A percentile compares a stretch with the other conserved stretches of the same genome.
phyloP scores from a whole-genome alignment of 2,797 vertebrate genomes.

The Hoplostethus atlanticus region DNA sequence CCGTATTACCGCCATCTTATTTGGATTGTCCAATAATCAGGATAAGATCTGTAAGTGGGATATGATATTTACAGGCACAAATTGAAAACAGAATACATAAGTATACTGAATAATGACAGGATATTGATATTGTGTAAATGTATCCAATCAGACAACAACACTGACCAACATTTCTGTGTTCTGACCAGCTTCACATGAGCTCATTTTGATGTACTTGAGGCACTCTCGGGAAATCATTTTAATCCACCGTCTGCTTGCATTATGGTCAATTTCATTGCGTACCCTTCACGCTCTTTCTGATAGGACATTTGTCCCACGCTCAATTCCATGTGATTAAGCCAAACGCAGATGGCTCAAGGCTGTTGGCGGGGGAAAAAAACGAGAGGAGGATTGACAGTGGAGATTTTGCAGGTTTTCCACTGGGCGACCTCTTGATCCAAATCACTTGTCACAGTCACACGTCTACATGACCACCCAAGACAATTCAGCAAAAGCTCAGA shows the following conservation, averaged over 20 bases:
- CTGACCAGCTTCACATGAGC: neutral
- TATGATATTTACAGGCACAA: neutral
- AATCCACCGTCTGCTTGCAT: slow-evolving; percentile 54
- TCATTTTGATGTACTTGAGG: slow-evolving; percentile 17
- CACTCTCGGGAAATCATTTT: slow-evolving; percentile 40
- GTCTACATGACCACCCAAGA: slow-evolving; percentile 20
- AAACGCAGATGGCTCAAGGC: slow-evolving; percentile 51
- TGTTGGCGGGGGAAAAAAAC: slow-evolving; percentile 19
- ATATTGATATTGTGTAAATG: neutral
- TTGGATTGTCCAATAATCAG: neutral
- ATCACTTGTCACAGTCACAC: slow-evolving; percentile 27
- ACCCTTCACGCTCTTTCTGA: slow-evolving; percentile 65
- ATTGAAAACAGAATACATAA: slow-evolving; percentile 1
- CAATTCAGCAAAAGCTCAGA: slow-evolving; percentile 45
- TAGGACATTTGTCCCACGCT: slow-evolving; percentile 68
- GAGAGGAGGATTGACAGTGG: slow-evolving; percentile 17
- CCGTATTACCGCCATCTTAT: neutral
- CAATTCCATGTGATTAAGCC: slow-evolving; percentile 72
- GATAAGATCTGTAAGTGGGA: neutral
- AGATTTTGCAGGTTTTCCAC: slow-evolving; percentile 6
- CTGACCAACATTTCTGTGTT: neutral
- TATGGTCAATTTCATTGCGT: slow-evolving; percentile 44
- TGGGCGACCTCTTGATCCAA: slow-evolving; percentile 35
- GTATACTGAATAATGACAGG: neutral
- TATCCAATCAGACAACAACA: slow-evolving; percentile 1